Conservation (phyloP, 2,888 invertebrate species). For the Axea sp. region DNA sequence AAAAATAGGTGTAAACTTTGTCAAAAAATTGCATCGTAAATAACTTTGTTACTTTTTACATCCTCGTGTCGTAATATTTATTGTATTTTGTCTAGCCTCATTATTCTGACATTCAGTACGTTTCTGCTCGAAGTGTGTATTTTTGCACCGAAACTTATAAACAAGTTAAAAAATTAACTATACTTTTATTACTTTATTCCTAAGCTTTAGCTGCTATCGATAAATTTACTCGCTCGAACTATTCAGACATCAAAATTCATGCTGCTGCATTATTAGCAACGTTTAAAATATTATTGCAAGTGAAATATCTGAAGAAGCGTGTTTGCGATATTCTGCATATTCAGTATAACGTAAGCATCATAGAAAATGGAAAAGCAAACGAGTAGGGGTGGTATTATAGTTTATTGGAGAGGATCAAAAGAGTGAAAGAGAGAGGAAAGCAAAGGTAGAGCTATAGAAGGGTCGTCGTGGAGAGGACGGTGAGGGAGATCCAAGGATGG, state of each 20-base stretch:
- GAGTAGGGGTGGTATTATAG: conserved; percentile 51
- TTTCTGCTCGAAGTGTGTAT: too few species aligned
- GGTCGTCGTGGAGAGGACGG: conserved; percentile 48
- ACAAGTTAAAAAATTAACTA: too few species aligned
- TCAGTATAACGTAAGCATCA: conserved; percentile 31
- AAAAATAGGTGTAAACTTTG: too few species aligned
- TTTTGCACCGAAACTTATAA: too few species aligned
- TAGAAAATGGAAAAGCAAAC: conserved; percentile 40
- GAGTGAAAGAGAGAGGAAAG: conserved; percentile 61
- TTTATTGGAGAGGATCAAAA: conserved; percentile 61
- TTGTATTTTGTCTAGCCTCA: too few species aligned
- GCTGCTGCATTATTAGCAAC: not conserved
- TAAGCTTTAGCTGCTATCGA: too few species aligned
- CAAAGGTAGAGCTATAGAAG: conserved; percentile 32
- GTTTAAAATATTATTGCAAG: conserved; percentile 22
- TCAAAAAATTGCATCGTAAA: too few species aligned
- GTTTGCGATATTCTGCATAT: conserved; percentile 32
- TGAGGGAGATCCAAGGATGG: conserved; percentile 50
- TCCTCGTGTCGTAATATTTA: too few species aligned
- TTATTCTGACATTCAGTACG: too few species aligned
- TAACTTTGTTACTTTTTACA: too few species aligned
- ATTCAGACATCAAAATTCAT: conserved; percentile 27
- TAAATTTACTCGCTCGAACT: too few species aligned
- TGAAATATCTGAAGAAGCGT: conserved; percentile 30
- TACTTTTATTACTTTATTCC: too few species aligned